A percentile compares a stretch with the other conserved stretches of the same genome.
Conservation (phyloP, 2,113 vertebrate genomes). For the Cyrtonyx montezumae region DNA sequence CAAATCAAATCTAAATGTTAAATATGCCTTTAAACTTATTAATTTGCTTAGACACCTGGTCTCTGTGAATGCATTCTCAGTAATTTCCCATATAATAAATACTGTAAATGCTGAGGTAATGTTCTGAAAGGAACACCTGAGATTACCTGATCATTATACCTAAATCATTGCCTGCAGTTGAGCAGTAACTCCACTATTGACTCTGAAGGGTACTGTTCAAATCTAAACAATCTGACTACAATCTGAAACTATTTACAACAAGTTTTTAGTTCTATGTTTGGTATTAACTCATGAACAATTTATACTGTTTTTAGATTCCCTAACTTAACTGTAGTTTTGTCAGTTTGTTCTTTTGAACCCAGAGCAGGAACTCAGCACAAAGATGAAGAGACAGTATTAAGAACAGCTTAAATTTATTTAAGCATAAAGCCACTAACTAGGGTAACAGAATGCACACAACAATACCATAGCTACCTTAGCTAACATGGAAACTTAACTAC, state of each 20-base stretch:
- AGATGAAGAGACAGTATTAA: not conserved
- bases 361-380: fast-evolving
- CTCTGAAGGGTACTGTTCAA: not conserved
- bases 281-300: not conserved
- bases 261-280: not conserved
- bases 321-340: not conserved
- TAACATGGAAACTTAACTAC: not conserved
- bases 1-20: not conserved
- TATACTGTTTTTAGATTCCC: not conserved
- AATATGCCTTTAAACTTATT: not conserved
- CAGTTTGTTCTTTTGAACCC: not conserved
- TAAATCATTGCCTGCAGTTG: not conserved
- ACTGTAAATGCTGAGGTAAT: not conserved
- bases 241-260: not conserved
- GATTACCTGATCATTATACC: not conserved
- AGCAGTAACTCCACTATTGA: not conserved
- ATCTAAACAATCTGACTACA: not conserved
- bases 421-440: not conserved
- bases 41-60: not conserved
- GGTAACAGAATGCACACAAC: fast-evolving
- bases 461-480: not conserved
- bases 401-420: not conserved
- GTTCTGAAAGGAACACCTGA: not conserved
- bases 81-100: not conserved
- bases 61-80: not conserved